Base-by-base conservation (phyloP, 2,797 vertebrate genomes). In the Sebastes reedi region DNA sequence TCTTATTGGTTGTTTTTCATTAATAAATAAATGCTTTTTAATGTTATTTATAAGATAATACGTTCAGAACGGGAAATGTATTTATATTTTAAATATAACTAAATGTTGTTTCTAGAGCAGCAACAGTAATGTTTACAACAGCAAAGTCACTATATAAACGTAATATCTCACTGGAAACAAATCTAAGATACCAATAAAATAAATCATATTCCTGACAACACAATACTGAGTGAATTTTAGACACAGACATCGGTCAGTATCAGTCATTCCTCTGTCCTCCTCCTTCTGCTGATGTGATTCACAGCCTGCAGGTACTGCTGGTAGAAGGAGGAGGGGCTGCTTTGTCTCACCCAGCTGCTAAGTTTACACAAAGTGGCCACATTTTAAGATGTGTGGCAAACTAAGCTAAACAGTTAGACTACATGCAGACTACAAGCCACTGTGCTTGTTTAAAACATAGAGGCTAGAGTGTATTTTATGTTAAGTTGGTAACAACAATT, bases 251-350 rank as follows among this genome's bases (percentile, higher is more conserved):
- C 8, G 7, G 46, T 50, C 46, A 20, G 46, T 20, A 50, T 20
- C 46, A 20, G 46, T 20, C 29, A 61, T 20, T 61, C 29, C 18
- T 46, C 55, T 27, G 55, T 14, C 12, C 24, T 60, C 58, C 27
- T 56, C 56, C 25, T 0, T 29, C 56, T 59, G 56, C 4, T 59
- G 25, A 29, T 8, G 25, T 59, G 25, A 50, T 50, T 50, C 46
- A 20, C 18, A 8, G 46, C 46, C 46, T 50, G 46, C 46, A 50
- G 46, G 46, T 50, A 50, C 18, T 50, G 46, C 46, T 50, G 46
- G 8, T 9, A 20, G 46, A 50, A 0, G 0, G 18, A 50, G 46
- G 18, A 18, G 0, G 8, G 46, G 16, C 46, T 50, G 3, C 46
- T 50, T 50, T 50, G 46, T 50, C 18, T 50, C 46, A 50, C 16